These are phyloP conservation scores for Drosophila kepulauana DNA, from an alignment of 1,140 invertebrate species.

Conservation along the genomic window DNA sequence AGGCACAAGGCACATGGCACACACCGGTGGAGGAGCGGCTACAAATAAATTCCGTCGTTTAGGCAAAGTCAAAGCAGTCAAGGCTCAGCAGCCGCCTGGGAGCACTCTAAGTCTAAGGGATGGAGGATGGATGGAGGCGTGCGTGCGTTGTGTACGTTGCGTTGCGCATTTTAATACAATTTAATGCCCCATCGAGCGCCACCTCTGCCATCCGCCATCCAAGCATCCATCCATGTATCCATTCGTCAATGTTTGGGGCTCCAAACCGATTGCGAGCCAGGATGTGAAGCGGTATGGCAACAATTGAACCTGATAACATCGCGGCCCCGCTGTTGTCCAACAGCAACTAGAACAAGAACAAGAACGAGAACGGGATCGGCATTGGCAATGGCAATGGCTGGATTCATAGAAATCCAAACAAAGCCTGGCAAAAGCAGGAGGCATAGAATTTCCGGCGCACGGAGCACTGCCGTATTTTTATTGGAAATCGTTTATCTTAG, in stretches of 20 bases:
- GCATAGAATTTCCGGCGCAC: slow-evolving; percentile 64
- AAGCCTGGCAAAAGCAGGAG: slow-evolving; percentile 30
- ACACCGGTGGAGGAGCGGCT: slow-evolving; percentile 52
- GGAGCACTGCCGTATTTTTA: slow-evolving; percentile 64
- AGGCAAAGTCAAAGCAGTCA: slow-evolving; percentile 57
- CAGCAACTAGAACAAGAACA: slow-evolving; percentile 27
- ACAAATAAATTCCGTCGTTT: slow-evolving; percentile 78
- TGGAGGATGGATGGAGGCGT: slow-evolving; percentile 26
- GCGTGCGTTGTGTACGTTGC: slow-evolving; percentile 59
- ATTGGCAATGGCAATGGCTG: background rate
- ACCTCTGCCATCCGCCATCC: slow-evolving; percentile 49
- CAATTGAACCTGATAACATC: slow-evolving; percentile 75
- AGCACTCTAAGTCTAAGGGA: slow-evolving; percentile 49
- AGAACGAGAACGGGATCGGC: slow-evolving; percentile 18
- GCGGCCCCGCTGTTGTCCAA: slow-evolving; percentile 25
- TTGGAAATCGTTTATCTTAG: slow-evolving; percentile 80
- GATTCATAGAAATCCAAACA: slow-evolving; percentile 51
- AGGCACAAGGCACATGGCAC: background rate
- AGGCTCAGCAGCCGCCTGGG: slow-evolving; percentile 53
- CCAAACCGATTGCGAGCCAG: background rate
- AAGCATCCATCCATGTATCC: background rate
- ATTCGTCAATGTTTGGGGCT: background rate
- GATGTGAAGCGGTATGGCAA: slow-evolving; percentile 40
- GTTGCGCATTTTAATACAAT: slow-evolving; percentile 82
- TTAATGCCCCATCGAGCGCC: slow-evolving; percentile 76